These are phyloP conservation scores for Sardinella longiceps DNA, from an alignment of 2,797 vertebrate species.

Conservation along the genomic window DNA sequence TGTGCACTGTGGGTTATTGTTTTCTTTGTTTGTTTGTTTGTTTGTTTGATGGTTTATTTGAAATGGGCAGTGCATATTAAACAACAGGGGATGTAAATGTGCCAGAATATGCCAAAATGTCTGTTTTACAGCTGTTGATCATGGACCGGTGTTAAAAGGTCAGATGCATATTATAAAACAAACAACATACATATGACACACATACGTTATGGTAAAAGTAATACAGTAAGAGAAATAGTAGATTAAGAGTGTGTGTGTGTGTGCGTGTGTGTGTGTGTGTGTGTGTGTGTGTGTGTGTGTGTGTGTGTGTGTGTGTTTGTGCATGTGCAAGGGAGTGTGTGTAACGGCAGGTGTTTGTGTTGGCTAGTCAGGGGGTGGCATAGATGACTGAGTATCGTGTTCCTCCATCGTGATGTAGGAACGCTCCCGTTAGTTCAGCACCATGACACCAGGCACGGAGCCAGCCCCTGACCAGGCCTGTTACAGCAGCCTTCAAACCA, in stretches of 20 bases:
- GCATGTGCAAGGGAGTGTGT: neutral
- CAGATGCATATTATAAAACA: no score
- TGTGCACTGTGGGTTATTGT: no score
- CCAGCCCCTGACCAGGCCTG: conserved; percentile 31
- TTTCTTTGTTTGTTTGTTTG: no score
- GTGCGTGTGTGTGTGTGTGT: neutral
- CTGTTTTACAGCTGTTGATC: no score
- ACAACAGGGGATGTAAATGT: no score
- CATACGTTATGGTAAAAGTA: no score
- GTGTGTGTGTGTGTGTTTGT: neutral
- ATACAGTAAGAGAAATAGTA: no score
- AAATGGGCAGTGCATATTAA: no score
- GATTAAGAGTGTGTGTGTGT: neutral
- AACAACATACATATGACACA: no score
- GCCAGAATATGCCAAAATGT: no score
- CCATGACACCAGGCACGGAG: conserved; percentile 44
- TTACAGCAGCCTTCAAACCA: neutral
- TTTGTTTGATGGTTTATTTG: no score
- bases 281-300: neutral
- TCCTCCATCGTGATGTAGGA: conserved; percentile 58
- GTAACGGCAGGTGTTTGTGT: conserved; percentile 77
- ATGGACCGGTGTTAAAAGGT: no score
- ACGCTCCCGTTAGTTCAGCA: conserved; percentile 56
- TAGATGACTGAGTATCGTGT: conserved; percentile 44
- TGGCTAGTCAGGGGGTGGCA: conserved; percentile 57